Base-by-base conservation (phyloP, 1,140 invertebrate genomes). In the Trachymyrmex septentrionalis region DNA sequence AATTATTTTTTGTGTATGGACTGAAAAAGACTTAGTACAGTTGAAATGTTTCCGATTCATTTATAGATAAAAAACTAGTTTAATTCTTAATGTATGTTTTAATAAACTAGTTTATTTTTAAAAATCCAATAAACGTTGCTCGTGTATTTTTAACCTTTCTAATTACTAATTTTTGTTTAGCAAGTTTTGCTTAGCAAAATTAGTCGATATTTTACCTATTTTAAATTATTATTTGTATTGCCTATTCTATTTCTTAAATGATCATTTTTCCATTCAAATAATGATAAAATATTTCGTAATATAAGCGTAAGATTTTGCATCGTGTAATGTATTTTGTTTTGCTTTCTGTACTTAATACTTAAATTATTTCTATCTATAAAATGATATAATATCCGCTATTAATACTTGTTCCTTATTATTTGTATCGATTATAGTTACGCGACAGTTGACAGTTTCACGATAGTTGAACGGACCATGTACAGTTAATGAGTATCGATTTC, bases 401-500 rank as follows among this genome's bases (percentile, higher is more conserved):
- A 61, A 63, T 48, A 73, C 24, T 73, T 71, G 34, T 30, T 59
- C 0, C 53, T 30, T 14, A 21, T 75, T 84, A 75, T 63, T 63
- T 27, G 7, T 4, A 50, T 24, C 57, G 55, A 34, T 61, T 59
- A 19, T 3, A 27, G 14, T 81, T 53, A 55, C 30, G 19, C 34
- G 69, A 75, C 69, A 38, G 21, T 67, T 30, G 80, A 84, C 55
- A 75, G 55, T 84, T 84, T 63, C 2, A 0, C 80, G 24, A 84
- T 84, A 84, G 80, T 84, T 61, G 69, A 50, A 16, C 55, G n/a
- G 55, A 75, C 55, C n/a, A 14, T 75, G n/a, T 61, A 73, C 69
- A 61, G 9, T 84, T 84, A 84, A 84, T 84, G 69, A 73, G 55
- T 84, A 84, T 84, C 44, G 69, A 73, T 84, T 84, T 84, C 24